These are phyloP conservation scores for Littorina saxatilis DNA, from an alignment of 1,140 invertebrate species.

Conservation along the genomic window DNA sequence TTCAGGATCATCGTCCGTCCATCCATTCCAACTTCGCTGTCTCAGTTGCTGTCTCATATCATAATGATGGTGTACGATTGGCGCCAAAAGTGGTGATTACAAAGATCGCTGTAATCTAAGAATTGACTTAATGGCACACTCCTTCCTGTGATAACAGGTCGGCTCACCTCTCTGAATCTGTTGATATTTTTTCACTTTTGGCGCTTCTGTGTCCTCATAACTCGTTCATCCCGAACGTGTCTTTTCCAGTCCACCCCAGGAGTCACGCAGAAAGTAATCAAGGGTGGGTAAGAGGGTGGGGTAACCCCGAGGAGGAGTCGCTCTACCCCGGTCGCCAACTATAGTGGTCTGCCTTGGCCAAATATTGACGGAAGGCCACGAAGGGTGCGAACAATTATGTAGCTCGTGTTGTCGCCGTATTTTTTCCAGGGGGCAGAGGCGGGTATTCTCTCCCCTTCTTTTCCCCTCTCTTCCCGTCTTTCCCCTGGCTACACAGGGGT, in stretches of 20 bases:
- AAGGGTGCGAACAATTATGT: conserved; percentile 32
- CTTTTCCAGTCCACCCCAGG: background rate
- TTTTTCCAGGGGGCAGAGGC: background rate
- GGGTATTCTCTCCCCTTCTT: background rate
- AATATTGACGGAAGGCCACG: conserved; percentile 26
- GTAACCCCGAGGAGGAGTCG: background rate
- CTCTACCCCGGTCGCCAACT: too few species aligned
- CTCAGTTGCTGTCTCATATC: too few species aligned
- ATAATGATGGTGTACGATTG: too few species aligned
- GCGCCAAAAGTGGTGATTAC: too few species aligned
- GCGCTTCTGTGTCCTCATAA: too few species aligned
- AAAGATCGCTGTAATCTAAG: too few species aligned
- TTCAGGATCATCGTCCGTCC: too few species aligned
- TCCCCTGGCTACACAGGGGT: background rate
- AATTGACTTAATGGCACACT: too few species aligned
- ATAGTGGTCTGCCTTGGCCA: background rate
- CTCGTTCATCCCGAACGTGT: background rate
- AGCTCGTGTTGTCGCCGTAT: background rate
- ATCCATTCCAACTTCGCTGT: too few species aligned
- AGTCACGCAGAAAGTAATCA: conserved; percentile 22
- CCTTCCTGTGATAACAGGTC: too few species aligned
- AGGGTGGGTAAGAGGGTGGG: background rate
- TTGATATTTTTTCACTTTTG: too few species aligned
- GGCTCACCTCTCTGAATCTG: too few species aligned
- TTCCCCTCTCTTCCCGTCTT: background rate